phyloP scores from a whole-genome alignment of 1,140 invertebrate species.

The Halotydeus destructor region DNA sequence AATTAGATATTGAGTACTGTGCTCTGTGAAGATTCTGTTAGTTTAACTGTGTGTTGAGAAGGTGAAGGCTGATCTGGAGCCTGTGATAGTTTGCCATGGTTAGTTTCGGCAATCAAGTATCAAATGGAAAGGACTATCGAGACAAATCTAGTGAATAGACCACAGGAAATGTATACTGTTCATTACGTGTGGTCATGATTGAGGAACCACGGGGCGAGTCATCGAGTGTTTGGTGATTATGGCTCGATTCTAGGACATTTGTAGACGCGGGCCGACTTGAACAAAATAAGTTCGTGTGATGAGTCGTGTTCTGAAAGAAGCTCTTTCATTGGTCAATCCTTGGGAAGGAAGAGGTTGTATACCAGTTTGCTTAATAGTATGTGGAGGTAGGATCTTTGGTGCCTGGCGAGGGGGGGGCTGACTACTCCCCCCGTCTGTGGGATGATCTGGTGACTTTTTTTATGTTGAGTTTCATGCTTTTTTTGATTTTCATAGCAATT shows the following conservation, averaged over 20 bases:
- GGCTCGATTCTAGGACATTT: not conserved
- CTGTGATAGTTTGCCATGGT: conserved; percentile 2
- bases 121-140: conserved; percentile 1
- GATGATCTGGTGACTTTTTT: no score
- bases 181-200: not conserved
- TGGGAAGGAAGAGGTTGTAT: conserved; percentile 1
- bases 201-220: conserved; percentile 7
- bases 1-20: no score
- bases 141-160: not conserved
- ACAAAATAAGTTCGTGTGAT: not conserved
- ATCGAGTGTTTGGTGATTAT: not conserved
- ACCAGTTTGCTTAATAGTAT: not conserved
- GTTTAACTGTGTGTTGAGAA: no score
- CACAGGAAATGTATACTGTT: not conserved
- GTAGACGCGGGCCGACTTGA: not conserved
- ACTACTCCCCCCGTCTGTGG: no score
- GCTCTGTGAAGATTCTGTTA: no score
- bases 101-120: not conserved
- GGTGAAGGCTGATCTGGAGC: no score
- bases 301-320: not conserved
- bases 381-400: no score
- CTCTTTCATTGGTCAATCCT: not conserved
- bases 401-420: no score
- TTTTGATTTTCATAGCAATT: no score
- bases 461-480: no score